Base-by-base conservation (phyloP, 2,888 invertebrate genomes). In the Caenorhabditis sp. region DNA sequence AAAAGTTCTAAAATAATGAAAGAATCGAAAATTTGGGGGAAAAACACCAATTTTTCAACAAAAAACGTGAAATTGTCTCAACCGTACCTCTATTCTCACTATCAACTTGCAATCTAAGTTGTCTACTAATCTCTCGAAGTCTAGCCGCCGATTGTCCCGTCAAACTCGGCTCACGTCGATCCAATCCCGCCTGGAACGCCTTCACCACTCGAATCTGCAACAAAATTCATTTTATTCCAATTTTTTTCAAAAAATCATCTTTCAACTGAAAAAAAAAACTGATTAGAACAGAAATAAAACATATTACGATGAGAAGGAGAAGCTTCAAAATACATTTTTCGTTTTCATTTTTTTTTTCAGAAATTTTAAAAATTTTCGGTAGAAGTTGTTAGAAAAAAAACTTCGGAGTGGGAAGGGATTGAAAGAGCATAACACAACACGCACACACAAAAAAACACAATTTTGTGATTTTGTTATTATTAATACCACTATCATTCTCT, bases 151-250 rank as follows among this genome's bases (percentile, higher is more conserved):
- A 83, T 57, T 86, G 81, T 84, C 91, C 82, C 88, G 91, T 79
- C 86, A 90, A 88, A 90, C 88, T 77, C 57, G 81, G 79, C 60
- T 81, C 80, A 89, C 95, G 93, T 90, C 94, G 92, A 91, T 96
- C 96, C 91, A 97, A 92, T 91, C 97, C 97, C 92, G 96, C 95
- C 91, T 97, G 96, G 93, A 97, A 99, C 91, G 97, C 97, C 92
- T 97, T 97, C 91, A 99, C 97, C 92, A 97, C 97, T 92, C 97
- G 96, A 91, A 97, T 97, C 97, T 97, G 93, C 3, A 58, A 58
- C 24, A 14, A 23, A 23, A 8, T 51, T 3, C 4, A 23, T 23
- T 10, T 51, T 51, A 23, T 6, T 19, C 14, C n/a, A n/a, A 23
- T 51, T 21, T 51, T 23, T 51, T 6, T n/a, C 17, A 23, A 21